Evolutionary conservation across 1,140 invertebrate genomes (phyloP).

Genomic region (Physella acuta): DNA sequence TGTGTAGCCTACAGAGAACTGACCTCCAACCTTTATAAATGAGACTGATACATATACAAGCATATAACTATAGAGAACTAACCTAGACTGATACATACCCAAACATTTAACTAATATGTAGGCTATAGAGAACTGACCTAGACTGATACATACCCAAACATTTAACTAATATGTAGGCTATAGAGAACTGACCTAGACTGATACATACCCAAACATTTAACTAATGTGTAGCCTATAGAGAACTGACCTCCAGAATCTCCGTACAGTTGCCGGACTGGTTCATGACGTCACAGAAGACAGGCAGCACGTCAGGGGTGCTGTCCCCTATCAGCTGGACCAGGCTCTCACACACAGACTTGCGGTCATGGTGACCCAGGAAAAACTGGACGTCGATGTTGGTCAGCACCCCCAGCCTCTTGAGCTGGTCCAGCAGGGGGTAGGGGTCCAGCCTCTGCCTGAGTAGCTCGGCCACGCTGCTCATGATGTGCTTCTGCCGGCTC

Average conservation of each 20-base stretch:
- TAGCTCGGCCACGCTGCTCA: conserved; percentile 45
- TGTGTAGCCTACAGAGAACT: not conserved
- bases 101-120: no score
- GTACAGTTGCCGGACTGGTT: conserved; percentile 30
- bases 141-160: not conserved
- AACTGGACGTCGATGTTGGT: conserved; percentile 37
- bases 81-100: no score
- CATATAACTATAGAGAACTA: no score
- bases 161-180: not conserved
- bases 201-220: not conserved
- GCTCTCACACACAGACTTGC: conserved; percentile 46
- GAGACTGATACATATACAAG: no score
- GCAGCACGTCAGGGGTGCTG: conserved; percentile 36
- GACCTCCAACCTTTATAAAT: no score
- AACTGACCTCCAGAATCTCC: conserved; percentile 31
- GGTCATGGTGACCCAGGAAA: conserved; percentile 44
- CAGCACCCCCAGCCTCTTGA: conserved; percentile 38
- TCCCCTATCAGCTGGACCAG: conserved; percentile 42
- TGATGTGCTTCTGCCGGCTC: conserved; percentile 43
- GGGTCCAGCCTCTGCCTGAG: conserved; percentile 49
- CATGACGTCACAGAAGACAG: conserved; percentile 44
- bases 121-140: no score
- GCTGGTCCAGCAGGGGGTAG: conserved; percentile 38
- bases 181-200: not conserved
- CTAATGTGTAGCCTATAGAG: not conserved